These are phyloP conservation scores for Oncorhynchus nerka DNA, from an alignment of 2,113 vertebrate genomes.

Conservation along the genomic window DNA sequence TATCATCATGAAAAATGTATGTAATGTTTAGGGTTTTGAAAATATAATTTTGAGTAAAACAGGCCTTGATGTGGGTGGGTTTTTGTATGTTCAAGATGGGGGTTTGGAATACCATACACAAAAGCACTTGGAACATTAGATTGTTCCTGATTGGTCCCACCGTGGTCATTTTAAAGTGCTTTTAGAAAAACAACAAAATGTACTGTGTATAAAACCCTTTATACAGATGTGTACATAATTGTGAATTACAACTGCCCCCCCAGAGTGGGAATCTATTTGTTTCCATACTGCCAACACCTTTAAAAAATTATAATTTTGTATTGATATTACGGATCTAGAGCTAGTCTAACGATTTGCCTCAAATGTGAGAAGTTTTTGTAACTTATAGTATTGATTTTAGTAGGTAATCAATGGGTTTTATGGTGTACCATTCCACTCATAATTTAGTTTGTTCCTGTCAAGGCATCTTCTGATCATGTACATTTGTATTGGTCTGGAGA, in stretches of 20 bases:
- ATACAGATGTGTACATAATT: constrained; percentile 21
- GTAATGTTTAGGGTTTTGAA: not conserved
- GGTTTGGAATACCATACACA: constrained; percentile 8
- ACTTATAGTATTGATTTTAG: too few species aligned
- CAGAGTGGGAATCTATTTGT: not conserved
- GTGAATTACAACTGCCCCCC: constrained; percentile 5
- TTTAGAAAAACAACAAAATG: not conserved
- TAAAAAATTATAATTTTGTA: too few species aligned
- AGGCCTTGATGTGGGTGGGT: not conserved
- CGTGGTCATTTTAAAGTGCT: not conserved
- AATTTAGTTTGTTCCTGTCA: not conserved
- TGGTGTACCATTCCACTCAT: not conserved
- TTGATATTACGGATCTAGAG: too few species aligned
- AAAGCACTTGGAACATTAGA: not conserved
- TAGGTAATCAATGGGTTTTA: not conserved
- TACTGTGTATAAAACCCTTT: not conserved
- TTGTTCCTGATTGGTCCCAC: constrained; percentile 6
- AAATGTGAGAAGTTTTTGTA: too few species aligned
- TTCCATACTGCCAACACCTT: constrained; percentile 21
- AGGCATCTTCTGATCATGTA: not conserved
- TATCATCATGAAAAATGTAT: not conserved
- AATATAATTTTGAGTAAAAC: not conserved
- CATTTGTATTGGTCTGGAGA: not conserved
- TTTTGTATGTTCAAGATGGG: constrained; percentile 7
- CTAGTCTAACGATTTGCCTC: too few species aligned